Evolutionary conservation across 2,888 invertebrate genomes (phyloP), one percentile per base, ranked within the genome.

Genomic region (Lymantria monacha): DNA sequence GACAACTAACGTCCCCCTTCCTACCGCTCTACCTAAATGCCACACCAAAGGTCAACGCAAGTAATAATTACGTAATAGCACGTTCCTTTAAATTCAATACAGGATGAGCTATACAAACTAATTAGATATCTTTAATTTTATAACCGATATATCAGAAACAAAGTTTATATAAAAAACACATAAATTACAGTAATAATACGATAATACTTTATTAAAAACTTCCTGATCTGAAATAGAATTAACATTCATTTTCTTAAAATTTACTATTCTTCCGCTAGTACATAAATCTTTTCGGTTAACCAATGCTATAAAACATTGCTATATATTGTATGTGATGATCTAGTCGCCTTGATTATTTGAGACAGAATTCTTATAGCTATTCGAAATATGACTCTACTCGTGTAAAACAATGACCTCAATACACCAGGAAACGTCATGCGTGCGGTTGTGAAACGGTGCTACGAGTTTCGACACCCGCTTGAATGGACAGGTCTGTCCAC

Each of bases 401-500:
- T 64, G 59, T 66, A 60, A 61, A 71, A 73, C 66, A 73, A 76
- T 76, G 72, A 76, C 78, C 77, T 49, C 79, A 69, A 80, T 77
- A 70, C 66, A 76, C 74, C 74, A 79, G 83, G 82, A 83, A 82
- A 71, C 65, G 52, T 51, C 59, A 59, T 68, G 64, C 63, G 57
- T 53, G 56, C 41, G 63, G 59, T 81, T 80, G 74, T 74, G 81
- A 68, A 81, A 81, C 66, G 47, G 48, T 52, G 44, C 41, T 44
- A 30, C 38, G 51, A 56, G 46, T 66, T 64, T 58, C 67, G 53
- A 66, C 64, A 69, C 48, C 51, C 49, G 53, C 36, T 30, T 59
- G 61, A 66, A 63, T 61, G 64, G 41, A 50, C 53, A 40, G 41
- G 46, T 38, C n/a, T 9, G 37, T 22, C 22, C 22, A 22, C 46